Conservation (phyloP, 2,113 vertebrate genomes). For the Anhinga rufa region DNA sequence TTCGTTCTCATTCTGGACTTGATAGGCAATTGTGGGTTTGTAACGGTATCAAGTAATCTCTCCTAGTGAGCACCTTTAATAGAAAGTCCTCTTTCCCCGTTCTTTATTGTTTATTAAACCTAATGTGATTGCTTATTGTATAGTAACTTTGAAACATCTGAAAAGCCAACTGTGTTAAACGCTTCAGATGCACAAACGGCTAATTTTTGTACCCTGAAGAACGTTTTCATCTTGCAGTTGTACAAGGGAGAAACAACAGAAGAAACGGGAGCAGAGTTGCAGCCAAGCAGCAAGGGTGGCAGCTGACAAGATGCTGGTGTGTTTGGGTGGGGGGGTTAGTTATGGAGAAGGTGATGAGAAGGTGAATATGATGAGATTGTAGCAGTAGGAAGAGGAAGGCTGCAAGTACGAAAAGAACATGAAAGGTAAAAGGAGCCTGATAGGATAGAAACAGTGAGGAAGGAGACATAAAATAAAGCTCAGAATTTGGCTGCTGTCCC, state of each 20-base stretch:
- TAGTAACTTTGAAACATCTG: neutral
- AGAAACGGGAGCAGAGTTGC: accelerated
- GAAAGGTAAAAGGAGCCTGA: neutral
- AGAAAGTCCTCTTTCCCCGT: neutral
- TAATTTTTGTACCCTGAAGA: neutral
- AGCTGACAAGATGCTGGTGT: neutral
- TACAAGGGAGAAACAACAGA: neutral
- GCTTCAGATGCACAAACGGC: neutral
- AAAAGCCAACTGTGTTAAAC: neutral
- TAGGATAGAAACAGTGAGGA: neutral
- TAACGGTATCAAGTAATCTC: neutral
- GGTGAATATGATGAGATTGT: neutral
- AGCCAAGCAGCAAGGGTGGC: neutral
- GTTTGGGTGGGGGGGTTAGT: neutral
- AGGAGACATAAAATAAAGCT: neutral
- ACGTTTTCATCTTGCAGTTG: neutral
- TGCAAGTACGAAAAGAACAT: neutral
- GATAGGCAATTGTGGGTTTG: neutral
- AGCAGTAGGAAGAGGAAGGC: neutral
- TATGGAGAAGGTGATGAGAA: neutral
- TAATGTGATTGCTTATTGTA: neutral
- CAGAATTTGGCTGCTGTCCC: neutral
- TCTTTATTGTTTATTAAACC: neutral
- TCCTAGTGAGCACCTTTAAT: neutral
- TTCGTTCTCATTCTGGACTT: neutral